These are phyloP conservation scores for Morelia viridis DNA, from an alignment of 2,797 vertebrate genomes.

Conservation along the genomic window DNA sequence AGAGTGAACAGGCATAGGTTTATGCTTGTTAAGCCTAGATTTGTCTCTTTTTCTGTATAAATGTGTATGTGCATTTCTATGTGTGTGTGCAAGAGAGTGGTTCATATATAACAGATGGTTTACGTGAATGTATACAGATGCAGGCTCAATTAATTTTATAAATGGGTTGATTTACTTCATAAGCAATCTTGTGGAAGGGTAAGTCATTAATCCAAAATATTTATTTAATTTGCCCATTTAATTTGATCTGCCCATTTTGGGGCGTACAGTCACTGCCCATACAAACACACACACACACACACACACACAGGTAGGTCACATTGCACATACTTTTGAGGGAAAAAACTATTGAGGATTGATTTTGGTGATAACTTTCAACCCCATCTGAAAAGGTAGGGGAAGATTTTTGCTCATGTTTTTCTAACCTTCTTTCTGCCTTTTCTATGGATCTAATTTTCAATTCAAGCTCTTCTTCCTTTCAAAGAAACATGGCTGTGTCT, in stretches of 20 bases:
- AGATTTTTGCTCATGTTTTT: neutral
- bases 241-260: neutral
- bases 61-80: neutral
- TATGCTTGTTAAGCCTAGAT: neutral
- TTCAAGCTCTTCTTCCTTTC: neutral
- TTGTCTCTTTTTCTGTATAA: neutral
- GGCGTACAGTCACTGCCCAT: neutral
- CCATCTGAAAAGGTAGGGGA: neutral
- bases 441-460: neutral
- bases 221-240: neutral
- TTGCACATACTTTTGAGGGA: neutral
- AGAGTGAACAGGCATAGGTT: neutral
- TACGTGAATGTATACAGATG: neutral
- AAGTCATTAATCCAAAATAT: neutral
- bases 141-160: neutral
- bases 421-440: neutral
- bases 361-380: neutral
- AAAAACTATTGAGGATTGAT: neutral
- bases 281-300: neutral
- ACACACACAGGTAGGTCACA: neutral
- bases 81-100: neutral
- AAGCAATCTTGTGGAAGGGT: neutral
- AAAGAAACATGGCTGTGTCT: neutral
- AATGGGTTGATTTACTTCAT: neutral
- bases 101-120: neutral